Conservation (phyloP, 2,113 vertebrate genomes). For the Rynchops niger region DNA sequence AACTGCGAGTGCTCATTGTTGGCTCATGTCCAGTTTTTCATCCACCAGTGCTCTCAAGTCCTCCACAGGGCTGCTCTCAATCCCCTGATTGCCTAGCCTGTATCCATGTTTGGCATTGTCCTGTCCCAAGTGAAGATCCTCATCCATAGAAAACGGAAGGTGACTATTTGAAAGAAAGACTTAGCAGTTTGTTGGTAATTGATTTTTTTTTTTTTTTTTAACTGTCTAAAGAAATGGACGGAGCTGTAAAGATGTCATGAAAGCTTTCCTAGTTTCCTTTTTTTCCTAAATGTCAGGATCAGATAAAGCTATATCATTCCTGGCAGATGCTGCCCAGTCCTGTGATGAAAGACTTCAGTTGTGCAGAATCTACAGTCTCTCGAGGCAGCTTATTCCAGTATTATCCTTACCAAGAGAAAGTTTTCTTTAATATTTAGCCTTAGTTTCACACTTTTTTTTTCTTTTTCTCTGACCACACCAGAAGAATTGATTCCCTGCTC, state of each 20-base stretch:
- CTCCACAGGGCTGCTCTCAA: background rate
- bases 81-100: background rate
- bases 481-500: background rate
- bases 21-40: background rate
- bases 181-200: background rate
- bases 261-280: background rate
- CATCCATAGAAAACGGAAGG: background rate
- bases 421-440: background rate
- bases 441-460: background rate
- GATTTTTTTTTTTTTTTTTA: background rate
- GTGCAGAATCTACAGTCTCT: background rate
- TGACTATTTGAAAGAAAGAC: background rate
- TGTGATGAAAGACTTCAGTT: background rate
- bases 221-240: background rate
- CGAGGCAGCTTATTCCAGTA: background rate
- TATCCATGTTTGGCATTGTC: background rate
- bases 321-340: background rate
- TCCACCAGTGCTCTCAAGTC: too few relatives aligned
- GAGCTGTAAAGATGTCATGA: background rate
- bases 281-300: background rate
- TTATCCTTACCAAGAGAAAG: background rate
- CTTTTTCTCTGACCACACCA: background rate
- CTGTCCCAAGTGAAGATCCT: background rate
- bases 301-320: background rate
- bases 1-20: background rate